Base-by-base conservation (phyloP, 2,888 invertebrate genomes). In the Marronus borbonicus region DNA sequence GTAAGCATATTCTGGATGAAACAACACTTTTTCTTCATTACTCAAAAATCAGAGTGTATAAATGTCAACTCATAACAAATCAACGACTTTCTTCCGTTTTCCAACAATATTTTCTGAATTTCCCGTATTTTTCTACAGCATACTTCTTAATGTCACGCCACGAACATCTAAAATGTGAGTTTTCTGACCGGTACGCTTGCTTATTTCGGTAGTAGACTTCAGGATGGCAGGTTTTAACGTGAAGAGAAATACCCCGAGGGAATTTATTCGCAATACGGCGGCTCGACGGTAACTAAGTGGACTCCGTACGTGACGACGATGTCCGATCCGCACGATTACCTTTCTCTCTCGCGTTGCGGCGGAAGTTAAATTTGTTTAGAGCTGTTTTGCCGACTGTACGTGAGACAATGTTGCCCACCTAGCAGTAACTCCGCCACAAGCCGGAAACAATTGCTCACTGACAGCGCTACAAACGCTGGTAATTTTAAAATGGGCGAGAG, bases 211-310 rank as follows among this genome's bases (percentile, higher is more conserved):
- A 65, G 14, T 17, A 65, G 65, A 2, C n/a, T n/a, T 65, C 36
- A 65, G 44, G 39, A n/a, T 55, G 20, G 55, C 55, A 8, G 17
- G 55, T 55, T 44, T 44, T 44, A 44, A 44, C 55, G 17, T 10
- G 14, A n/a, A 31, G 44, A 44, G 44, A 66, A 66, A 66, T 24
- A 39, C 1, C 39, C 49, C 44, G 17, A 66, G 44, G 44, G 66
- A 10, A 66, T 55, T 44, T n/a, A 55, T n/a, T 28, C 31, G 10
- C 64, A 28, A 31, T 31, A 44, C 64, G 72, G 50, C 65, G 31
- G 64, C n/a, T n/a, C 28, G 31, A 36, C 36, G 36, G 82, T 82
- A 81, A 83, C 83, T 82, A 83, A 83, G 81, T 81, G 82, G 81
- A 80, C 76, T 77, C 65, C 66, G 79, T 82, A 83, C 83, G 83